Conservation (phyloP, 2,113 vertebrate genomes). For the Procapra przewalskii region DNA sequence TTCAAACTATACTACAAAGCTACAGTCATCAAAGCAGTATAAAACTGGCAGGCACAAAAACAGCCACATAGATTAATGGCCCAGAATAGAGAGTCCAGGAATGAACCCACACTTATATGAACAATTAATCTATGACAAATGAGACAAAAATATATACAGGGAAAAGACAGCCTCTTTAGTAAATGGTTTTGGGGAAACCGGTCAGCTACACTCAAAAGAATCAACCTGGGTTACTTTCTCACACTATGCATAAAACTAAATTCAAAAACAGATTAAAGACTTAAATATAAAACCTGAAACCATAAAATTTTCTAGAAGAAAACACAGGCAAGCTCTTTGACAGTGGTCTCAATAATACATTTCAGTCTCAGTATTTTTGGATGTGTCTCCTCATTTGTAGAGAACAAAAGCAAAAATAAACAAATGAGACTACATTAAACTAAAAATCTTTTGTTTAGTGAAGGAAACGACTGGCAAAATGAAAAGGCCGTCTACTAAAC, state of each 20-base stretch:
- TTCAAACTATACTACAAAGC: neutral
- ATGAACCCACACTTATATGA: neutral
- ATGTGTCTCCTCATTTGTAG: neutral
- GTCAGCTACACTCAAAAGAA: neutral
- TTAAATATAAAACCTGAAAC: neutral
- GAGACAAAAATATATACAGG: neutral
- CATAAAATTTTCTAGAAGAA: neutral
- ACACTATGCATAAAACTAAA: neutral
- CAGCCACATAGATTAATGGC: neutral
- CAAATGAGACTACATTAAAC: neutral
- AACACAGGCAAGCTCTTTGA: neutral
- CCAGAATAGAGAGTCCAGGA: neutral
- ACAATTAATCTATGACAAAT: neutral
- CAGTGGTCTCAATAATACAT: neutral
- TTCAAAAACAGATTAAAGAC: neutral
- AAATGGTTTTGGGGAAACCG: neutral
- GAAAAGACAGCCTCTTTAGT: neutral
- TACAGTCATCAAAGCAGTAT: neutral
- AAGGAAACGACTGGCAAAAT: neutral
- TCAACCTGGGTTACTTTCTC: neutral
- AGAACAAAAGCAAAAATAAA: neutral
- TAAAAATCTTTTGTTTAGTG: neutral
- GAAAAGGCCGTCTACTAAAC: neutral
- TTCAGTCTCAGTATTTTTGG: neutral
- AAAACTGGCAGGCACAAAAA: neutral